A percentile compares a stretch with the other conserved stretches of the same genome.
Evolutionary conservation across 2,797 vertebrate genomes (phyloP).

Genomic region (Morus bassanus): DNA sequence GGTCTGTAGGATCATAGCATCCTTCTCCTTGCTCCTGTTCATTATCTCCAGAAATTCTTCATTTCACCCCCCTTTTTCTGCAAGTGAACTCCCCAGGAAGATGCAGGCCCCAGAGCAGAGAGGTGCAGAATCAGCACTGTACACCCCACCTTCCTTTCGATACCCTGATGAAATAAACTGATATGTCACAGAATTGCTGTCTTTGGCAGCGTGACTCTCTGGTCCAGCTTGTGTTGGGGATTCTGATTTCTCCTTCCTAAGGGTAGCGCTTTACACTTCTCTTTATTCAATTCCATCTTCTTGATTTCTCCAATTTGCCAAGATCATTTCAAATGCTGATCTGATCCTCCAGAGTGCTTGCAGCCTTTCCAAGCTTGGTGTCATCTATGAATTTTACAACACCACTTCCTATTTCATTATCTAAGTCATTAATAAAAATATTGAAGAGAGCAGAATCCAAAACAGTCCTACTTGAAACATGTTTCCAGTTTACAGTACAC

Average conservation of each 20-base stretch:
- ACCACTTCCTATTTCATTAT: neutral
- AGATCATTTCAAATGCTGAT: slow-evolving; percentile 10
- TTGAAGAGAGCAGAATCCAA: neutral
- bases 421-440: slow-evolving; percentile 25
- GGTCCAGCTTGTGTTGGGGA: neutral
- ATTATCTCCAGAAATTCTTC: neutral
- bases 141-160: neutral
- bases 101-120: neutral
- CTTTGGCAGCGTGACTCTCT: neutral
- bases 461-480: neutral
- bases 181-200: neutral
- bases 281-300: neutral
- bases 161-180: neutral
- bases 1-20: neutral
- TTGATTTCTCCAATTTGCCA: neutral
- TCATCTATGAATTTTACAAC: slow-evolving; percentile 14
- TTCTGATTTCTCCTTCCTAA: neutral
- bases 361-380: slow-evolving; percentile 7
- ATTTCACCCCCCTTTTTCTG: neutral
- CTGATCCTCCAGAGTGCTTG: neutral
- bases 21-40: neutral
- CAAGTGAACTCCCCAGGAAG: neutral
- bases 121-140: neutral
- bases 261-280: neutral
- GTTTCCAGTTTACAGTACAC: neutral